phyloP scores from a whole-genome alignment of 2,888 invertebrate species.

The Coleophora flavipennella region DNA sequence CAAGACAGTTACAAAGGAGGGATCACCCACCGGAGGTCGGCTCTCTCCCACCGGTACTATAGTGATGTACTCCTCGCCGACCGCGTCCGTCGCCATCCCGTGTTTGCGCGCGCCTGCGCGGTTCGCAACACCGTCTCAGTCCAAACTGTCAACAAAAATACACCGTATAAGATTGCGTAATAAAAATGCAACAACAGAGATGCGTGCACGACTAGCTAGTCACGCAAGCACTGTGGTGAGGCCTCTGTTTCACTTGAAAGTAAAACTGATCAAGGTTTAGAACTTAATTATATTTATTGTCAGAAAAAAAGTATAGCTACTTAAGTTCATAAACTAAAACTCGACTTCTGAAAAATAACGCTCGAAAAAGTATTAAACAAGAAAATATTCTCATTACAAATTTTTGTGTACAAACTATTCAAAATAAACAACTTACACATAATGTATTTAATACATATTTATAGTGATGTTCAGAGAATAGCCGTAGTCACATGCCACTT shows the following conservation, averaged over 20 bases:
- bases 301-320: no score
- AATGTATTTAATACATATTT: no score
- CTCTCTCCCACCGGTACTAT: conserved; percentile 72
- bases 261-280: neutral
- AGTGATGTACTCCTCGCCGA: conserved; percentile 70
- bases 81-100: conserved; percentile 63
- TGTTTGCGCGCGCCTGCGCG: conserved; percentile 37
- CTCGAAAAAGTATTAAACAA: no score
- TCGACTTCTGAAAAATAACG: no score
- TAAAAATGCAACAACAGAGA: conserved; percentile 41
- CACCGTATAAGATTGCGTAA: conserved; percentile 48
- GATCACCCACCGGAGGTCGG: conserved; percentile 43
- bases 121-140: conserved; percentile 35
- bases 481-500: no score
- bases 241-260: conserved; percentile 48
- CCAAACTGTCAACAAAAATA: conserved; percentile 57
- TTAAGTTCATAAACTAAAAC: no score
- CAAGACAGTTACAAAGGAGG: conserved; percentile 74
- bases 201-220: conserved; percentile 37
- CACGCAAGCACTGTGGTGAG: conserved; percentile 37
- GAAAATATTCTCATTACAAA: no score
- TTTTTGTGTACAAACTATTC: no score
- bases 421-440: no score
- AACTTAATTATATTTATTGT: neutral
- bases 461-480: no score